A percentile compares a stretch with the other conserved stretches of the same genome.
Conservation (phyloP, 2,797 vertebrate genomes). For the Masticophis lateralis region DNA sequence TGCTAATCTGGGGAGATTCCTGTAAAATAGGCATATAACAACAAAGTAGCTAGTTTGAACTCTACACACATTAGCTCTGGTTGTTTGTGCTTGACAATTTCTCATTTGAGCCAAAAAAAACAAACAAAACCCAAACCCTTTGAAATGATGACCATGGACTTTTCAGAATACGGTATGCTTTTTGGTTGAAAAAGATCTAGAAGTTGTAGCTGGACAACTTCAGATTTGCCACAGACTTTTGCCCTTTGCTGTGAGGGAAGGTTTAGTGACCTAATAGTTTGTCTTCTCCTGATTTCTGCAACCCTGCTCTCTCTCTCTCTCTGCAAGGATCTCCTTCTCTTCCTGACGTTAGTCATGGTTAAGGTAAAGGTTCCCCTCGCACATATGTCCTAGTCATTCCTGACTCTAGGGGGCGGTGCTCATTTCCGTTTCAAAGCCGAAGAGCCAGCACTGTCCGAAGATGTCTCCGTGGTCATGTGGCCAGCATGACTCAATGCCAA, state of each 20-base stretch:
- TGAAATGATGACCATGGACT: neutral
- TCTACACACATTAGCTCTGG: too few species aligned
- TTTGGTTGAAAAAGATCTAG: neutral
- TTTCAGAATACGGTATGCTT: constrained; percentile 31
- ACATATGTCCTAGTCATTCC: too few species aligned
- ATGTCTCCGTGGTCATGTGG: too few species aligned
- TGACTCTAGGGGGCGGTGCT: too few species aligned
- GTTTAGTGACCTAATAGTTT: constrained; percentile 33
- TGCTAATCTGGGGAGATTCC: neutral
- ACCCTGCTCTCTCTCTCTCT: constrained; percentile 15
- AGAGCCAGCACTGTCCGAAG: too few species aligned
- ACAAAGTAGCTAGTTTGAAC: neutral
- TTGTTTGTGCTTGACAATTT: too few species aligned
- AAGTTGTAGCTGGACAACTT: neutral
- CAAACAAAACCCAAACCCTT: neutral
- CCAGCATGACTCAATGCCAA: too few species aligned
- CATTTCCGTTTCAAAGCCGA: too few species aligned
- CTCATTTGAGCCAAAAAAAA: neutral
- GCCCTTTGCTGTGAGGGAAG: neutral
- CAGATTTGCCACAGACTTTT: constrained; percentile 9
- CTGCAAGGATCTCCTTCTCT: too few species aligned
- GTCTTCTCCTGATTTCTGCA: constrained; percentile 30
- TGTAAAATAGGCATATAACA: neutral
- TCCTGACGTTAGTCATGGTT: too few species aligned
- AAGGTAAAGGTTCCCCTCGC: too few species aligned